Conservation (phyloP, 2,113 vertebrate genomes). For the Crypturellus undulatus region DNA sequence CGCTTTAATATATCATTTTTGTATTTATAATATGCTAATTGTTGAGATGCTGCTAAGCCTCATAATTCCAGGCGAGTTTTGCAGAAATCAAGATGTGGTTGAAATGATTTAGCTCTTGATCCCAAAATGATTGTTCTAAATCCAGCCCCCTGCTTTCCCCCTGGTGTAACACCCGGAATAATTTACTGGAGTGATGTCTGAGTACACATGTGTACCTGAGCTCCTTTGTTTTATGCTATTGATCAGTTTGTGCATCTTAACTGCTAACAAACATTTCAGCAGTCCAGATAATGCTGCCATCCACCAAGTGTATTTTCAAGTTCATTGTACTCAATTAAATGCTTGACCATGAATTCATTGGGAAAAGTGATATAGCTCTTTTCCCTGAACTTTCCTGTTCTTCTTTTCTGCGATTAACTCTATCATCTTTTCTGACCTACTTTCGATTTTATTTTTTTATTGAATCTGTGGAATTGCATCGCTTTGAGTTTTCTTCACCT, state of each 20-base stretch:
- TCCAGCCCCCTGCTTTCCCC: constrained; percentile 47
- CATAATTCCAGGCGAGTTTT: constrained; percentile 81
- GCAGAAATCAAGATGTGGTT: constrained; percentile 81
- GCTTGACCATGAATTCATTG: constrained; percentile 48
- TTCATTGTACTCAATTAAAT: constrained; percentile 75
- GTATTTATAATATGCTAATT: constrained; percentile 91
- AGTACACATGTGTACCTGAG: constrained; percentile 81
- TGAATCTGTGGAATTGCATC: background rate
- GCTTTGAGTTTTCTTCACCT: background rate
- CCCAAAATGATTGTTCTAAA: constrained; percentile 81
- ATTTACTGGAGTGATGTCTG: constrained; percentile 82
- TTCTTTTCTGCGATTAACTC: constrained; percentile 49
- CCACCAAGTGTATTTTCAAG: constrained; percentile 63
- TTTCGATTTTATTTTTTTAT: constrained; percentile 41
- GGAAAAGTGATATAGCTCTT: constrained; percentile 49
- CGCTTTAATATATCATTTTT: constrained; percentile 85
- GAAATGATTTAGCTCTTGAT: constrained; percentile 84
- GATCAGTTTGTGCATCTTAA: constrained; percentile 76
- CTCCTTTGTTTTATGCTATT: constrained; percentile 82
- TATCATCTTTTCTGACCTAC: constrained; percentile 58
- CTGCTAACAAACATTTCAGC: constrained; percentile 72
- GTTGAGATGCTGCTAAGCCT: constrained; percentile 82
- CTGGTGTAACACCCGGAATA: constrained; percentile 62
- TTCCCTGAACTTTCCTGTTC: constrained; percentile 55
- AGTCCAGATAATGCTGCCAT: constrained; percentile 58